A percentile compares a stretch with the other conserved stretches of the same genome.
Evolutionary conservation across 2,113 vertebrate species (phyloP).

Genomic region (Dasypus novemcinctus): DNA sequence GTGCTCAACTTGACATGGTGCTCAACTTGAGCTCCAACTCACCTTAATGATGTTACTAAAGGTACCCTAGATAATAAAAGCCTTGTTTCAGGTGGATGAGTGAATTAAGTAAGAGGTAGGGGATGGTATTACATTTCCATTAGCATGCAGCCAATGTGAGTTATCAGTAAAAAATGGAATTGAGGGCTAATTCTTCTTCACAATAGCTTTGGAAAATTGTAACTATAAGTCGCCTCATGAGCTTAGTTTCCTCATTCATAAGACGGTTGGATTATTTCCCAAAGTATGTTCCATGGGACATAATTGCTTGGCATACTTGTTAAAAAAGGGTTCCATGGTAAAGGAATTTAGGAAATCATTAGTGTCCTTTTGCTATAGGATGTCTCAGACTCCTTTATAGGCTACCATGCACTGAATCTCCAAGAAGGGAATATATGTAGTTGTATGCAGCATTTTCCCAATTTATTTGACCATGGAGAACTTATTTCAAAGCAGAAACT

Average conservation of each 20-base stretch:
- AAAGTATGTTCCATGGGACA: conserved; percentile 50
- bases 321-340: conserved; percentile 42
- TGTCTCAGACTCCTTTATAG: not conserved
- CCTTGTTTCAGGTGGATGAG: not conserved
- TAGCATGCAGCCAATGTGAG: not conserved
- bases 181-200: conserved; percentile 49
- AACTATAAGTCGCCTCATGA: conserved; percentile 19
- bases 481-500: conserved; percentile 29
- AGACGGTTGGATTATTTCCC: conserved; percentile 44
- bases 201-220: conserved; percentile 40
- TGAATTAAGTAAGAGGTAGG: not conserved
- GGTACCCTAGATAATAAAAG: not conserved
- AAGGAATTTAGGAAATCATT: conserved; percentile 14
- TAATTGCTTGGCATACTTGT: conserved; percentile 43
- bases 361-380: conserved; percentile 5
- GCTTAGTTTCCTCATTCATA: conserved; percentile 56
- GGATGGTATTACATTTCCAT: not conserved
- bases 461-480: not conserved
- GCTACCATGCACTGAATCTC: not conserved
- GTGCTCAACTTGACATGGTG: no score
- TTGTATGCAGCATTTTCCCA: not conserved
- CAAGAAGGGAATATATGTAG: not conserved
- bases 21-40: not conserved
- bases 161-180: conserved; percentile 29
- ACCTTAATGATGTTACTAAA: not conserved